These are phyloP conservation scores for Microctenopoma steveboyesi DNA, from an alignment of 2,797 vertebrate species.

Conservation along the genomic window DNA sequence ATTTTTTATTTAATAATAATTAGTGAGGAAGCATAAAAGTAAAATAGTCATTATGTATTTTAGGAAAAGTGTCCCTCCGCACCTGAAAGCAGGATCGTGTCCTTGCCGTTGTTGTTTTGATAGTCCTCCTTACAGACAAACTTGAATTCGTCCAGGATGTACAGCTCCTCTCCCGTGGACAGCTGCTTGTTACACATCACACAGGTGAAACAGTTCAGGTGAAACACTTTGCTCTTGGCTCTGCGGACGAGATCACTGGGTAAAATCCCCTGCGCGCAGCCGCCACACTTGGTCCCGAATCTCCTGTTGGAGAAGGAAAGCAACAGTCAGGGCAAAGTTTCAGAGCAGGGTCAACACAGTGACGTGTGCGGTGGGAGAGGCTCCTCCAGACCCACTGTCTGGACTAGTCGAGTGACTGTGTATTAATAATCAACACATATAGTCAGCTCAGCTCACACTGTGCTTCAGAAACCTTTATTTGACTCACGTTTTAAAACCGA, in stretches of 20 bases:
- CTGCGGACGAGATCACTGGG: slow-evolving; percentile 95
- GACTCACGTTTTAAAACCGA: neutral
- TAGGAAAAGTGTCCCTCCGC: neutral
- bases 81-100: slow-evolving; percentile 93
- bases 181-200: slow-evolving; percentile 97
- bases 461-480: neutral
- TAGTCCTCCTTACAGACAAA: slow-evolving; percentile 98
- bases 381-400: neutral
- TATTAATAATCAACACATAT: neutral
- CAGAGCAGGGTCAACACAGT: neutral
- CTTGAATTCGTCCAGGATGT: slow-evolving; percentile 95
- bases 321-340: slow-evolving; percentile 11
- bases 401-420: neutral
- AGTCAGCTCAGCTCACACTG: neutral
- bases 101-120: slow-evolving; percentile 89
- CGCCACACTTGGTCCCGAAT: slow-evolving; percentile 95
- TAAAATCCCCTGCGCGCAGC: slow-evolving; percentile 93
- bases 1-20: no score
- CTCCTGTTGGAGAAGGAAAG: slow-evolving; percentile 80
- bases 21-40: no score
- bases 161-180: slow-evolving; percentile 96
- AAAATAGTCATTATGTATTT: no score
- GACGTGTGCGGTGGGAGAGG: neutral
- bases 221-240: slow-evolving; percentile 94
- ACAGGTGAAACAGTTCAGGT: slow-evolving; percentile 97